These are phyloP conservation scores for Pelobates fuscus DNA, from an alignment of 2,113 vertebrate species.

Conservation along the genomic window DNA sequence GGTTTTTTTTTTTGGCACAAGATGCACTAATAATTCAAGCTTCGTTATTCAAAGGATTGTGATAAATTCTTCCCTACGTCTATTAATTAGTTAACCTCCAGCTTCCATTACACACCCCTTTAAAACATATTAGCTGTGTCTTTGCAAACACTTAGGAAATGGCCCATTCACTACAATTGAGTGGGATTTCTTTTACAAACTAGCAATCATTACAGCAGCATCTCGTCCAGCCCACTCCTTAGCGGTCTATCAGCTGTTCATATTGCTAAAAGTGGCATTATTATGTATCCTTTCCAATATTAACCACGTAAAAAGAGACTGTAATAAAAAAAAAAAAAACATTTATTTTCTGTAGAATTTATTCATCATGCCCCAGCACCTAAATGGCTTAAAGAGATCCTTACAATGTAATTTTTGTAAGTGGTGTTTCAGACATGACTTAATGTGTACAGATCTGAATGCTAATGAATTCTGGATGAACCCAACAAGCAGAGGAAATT, in stretches of 20 bases:
- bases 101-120: slow-evolving; percentile 24
- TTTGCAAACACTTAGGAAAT: slow-evolving; percentile 6
- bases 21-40: too few relatives aligned
- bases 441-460: slow-evolving; percentile 43
- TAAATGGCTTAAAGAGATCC: slow-evolving; percentile 11
- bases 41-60: too few relatives aligned
- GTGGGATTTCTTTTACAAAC: slow-evolving; percentile 19
- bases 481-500: slow-evolving; percentile 36
- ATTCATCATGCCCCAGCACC: not conserved
- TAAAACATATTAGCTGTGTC: slow-evolving; percentile 21
- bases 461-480: slow-evolving; percentile 43
- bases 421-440: slow-evolving; percentile 35
- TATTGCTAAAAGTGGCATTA: not conserved
- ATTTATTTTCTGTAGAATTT: not conserved
- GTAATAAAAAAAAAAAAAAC: not conserved
- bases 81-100: too few relatives aligned
- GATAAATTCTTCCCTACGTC: too few relatives aligned
- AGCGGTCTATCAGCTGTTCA: slow-evolving; percentile 8
- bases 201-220: slow-evolving; percentile 36
- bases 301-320: not conserved
- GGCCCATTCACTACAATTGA: not conserved
- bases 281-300: not conserved
- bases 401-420: slow-evolving; percentile 10
- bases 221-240: slow-evolving; percentile 27
- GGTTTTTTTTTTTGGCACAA: too few relatives aligned